Base-by-base conservation (phyloP, 1,140 invertebrate species). In the Lepidurus packardi region DNA sequence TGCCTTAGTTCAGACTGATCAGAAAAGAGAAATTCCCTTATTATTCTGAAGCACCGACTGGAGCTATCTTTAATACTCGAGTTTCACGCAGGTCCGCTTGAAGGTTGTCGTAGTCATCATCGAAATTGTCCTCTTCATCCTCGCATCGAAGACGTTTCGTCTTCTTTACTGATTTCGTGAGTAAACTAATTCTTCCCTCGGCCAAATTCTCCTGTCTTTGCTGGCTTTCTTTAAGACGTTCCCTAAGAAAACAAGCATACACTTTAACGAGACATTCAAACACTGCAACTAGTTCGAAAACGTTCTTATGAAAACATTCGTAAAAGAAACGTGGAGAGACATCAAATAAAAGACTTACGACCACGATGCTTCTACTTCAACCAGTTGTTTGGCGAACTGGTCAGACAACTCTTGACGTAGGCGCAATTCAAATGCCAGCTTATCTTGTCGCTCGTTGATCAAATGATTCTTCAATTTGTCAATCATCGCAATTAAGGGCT, bases 161-260 rank as follows among this genome's bases (percentile, higher is more conserved):
- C 8, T 76, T 76, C 41, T 76, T 76, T 3, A 44, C 43, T 5
- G 45, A 76, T 76, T 76, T 25, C 0, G 43, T 47, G 7, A 76
- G 21, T 42, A 44, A 21, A 43, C n/a, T 44, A 24, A 76, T 76
- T 3, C 75, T 25, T 42, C 41, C 43, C 16, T 76, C 75, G 45
- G 75, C 43, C 75, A 76, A 21, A 11, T 76, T 47, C 24, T 76
- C 75, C 41, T 76, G 75, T 10, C 75, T 7, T 42, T 43, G 25
- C 24, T 42, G 24, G 11, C n/a, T 47, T 76, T 76, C 75, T 76
- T 42, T 76, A 10, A 76, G 24, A 11, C 75, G 43, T 16, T 76
- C 41, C 34, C 41, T 21, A 65, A 0, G 21, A 21, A 11, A 65
- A 65, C 21, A 65, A 21, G 7, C 21, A 65, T 65, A 7, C 6